phyloP scores from a whole-genome alignment of 2,888 invertebrate genomes.

The Polia nebulosa region DNA sequence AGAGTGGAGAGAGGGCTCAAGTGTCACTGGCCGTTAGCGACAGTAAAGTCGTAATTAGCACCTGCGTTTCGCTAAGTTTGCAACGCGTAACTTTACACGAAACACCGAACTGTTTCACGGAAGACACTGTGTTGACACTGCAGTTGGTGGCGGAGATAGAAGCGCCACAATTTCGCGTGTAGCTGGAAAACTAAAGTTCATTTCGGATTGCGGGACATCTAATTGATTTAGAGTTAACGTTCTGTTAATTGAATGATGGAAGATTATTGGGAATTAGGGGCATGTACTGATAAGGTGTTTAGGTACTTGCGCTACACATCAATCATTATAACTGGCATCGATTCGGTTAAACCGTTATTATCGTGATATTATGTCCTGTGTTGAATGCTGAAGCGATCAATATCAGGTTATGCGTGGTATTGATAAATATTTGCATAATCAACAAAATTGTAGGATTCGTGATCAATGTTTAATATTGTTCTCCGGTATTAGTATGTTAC shows the following conservation, averaged over 20 bases:
- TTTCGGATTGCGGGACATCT: conserved; percentile 49
- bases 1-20: conserved; percentile 62
- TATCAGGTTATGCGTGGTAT: too few species aligned
- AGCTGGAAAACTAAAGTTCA: conserved; percentile 55
- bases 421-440: too few species aligned
- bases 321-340: conserved; percentile 4
- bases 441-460: too few species aligned
- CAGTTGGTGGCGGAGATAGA: conserved; percentile 24
- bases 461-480: too few species aligned
- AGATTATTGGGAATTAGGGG: conserved; percentile 54
- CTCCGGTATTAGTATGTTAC: too few species aligned
- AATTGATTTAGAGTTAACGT: conserved; percentile 60
- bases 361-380: not conserved
- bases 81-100: conserved; percentile 72
- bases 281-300: conserved; percentile 30
- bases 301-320: conserved; percentile 20
- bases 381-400: not conserved
- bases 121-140: conserved; percentile 45
- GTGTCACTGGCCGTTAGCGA: conserved; percentile 65
- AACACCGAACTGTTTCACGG: conserved; percentile 41
- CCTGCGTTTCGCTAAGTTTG: conserved; percentile 82
- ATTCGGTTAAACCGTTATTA: conserved; percentile 16
- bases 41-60: conserved; percentile 82
- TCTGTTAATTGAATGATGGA: conserved; percentile 68
- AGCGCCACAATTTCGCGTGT: conserved; percentile 45